Evolutionary conservation across 2,888 invertebrate genomes (phyloP).

Genomic region (Phytoseiulus persimilis): DNA sequence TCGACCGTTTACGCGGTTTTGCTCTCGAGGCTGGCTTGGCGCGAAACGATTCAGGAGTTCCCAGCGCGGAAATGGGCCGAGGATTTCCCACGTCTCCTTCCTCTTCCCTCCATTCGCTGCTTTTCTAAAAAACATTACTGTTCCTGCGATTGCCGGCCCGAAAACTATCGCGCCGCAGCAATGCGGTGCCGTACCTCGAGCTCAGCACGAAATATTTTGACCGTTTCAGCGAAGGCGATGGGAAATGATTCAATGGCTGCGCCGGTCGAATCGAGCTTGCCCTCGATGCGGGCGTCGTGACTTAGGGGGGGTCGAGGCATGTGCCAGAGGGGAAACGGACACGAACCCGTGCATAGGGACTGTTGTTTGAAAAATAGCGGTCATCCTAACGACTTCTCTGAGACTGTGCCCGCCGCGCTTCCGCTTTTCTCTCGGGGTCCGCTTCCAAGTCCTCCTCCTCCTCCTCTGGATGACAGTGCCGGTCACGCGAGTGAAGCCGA

Average conservation of each 20-base stretch:
- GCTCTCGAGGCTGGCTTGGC: background rate
- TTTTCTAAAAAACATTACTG: background rate
- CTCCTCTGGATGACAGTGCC: background rate
- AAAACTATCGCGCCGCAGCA: background rate
- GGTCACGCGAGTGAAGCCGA: no score
- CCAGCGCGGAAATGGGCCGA: background rate
- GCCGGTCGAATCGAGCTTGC: background rate
- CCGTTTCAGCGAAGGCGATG: background rate
- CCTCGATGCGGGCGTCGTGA: background rate
- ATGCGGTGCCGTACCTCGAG: background rate
- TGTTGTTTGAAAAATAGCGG: background rate
- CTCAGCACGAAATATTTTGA: background rate
- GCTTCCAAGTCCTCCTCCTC: background rate
- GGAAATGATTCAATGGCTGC: background rate
- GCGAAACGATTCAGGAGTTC: background rate
- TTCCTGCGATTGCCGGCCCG: background rate
- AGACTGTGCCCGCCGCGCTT: background rate
- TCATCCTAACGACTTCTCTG: background rate
- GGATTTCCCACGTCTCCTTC: background rate
- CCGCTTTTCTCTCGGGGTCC: background rate
- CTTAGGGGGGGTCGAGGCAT: background rate
- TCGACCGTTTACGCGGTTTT: background rate
- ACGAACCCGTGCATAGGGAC: background rate
- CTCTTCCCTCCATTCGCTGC: background rate
- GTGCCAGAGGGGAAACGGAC: background rate